Percentiles rank a stretch among this genome's conserved stretches.
Conservation (phyloP, 2,797 vertebrate species). For the Xyrichtys novacula region DNA sequence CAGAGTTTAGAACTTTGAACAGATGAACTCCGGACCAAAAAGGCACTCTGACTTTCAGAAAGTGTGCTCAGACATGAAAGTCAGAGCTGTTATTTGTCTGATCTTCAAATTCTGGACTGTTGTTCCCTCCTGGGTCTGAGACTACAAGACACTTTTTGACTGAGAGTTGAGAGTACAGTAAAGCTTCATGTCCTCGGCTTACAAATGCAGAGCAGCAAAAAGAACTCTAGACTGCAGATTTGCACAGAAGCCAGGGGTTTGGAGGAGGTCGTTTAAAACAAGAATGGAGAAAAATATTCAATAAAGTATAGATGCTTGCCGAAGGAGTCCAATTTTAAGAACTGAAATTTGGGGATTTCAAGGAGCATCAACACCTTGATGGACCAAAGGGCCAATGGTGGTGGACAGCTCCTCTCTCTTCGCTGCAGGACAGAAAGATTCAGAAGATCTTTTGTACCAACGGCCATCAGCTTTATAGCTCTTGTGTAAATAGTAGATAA, state of each 20-base stretch:
- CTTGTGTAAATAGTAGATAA: too few species aligned
- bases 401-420: too few species aligned
- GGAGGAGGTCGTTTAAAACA: neutral
- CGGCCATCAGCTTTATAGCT: too few species aligned
- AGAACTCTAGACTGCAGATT: neutral
- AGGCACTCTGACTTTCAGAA: slow-evolving; percentile 52
- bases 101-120: neutral
- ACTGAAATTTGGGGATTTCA: too few species aligned
- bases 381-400: too few species aligned
- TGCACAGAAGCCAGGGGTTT: neutral
- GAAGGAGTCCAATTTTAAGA: too few species aligned
- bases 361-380: too few species aligned
- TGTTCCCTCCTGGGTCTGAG: neutral
- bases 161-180: neutral
- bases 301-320: neutral
- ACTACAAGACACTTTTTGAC: neutral
- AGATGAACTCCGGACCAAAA: slow-evolving; percentile 28
- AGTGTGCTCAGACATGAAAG: slow-evolving; percentile 41
- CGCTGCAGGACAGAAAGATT: too few species aligned
- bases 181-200: neutral
- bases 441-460: neutral
- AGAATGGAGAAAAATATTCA: neutral
- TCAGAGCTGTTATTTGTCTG: slow-evolving; percentile 23
- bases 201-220: neutral
- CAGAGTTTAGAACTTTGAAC: slow-evolving; percentile 55